These are phyloP conservation scores for Chaenogobius annularis DNA, from an alignment of 2,113 vertebrate species.

Conservation along the genomic window DNA sequence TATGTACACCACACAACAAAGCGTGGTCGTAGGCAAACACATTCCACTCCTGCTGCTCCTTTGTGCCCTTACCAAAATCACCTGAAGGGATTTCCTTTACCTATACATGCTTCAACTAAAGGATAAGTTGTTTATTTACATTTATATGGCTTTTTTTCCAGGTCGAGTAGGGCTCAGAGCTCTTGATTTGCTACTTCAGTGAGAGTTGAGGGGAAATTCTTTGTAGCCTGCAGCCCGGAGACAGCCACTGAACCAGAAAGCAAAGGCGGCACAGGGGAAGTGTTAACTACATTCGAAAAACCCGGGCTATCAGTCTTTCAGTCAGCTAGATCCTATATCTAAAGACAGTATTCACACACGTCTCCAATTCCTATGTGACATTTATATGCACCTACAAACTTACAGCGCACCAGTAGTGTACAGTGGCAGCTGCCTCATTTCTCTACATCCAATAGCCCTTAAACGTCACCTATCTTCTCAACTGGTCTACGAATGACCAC, in stretches of 20 bases:
- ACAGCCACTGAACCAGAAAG: constrained; percentile 50
- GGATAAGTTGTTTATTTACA: constrained; percentile 55
- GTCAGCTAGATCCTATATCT: constrained; percentile 14
- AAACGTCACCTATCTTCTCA: constrained; percentile 28
- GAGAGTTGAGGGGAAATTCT: constrained; percentile 39
- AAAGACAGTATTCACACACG: constrained; percentile 13
- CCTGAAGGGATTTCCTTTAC: constrained; percentile 57
- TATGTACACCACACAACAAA: constrained; percentile 56
- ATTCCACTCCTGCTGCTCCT: constrained; percentile 44
- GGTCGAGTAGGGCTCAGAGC: constrained; percentile 24
- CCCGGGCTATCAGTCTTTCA: constrained; percentile 28
- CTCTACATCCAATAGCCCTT: constrained; percentile 45
- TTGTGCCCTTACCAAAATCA: constrained; percentile 50
- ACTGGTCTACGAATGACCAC: constrained; percentile 32
- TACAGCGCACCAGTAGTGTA: constrained; percentile 11
- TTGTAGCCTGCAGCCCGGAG: constrained; percentile 37
- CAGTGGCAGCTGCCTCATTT: constrained; percentile 28
- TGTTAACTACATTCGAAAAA: constrained; percentile 37
- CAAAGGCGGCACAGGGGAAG: constrained; percentile 52
- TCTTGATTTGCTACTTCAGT: constrained; percentile 23
- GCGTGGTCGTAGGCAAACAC: constrained; percentile 50
- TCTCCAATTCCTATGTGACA: constrained; percentile 11
- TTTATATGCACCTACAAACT: constrained; percentile 15
- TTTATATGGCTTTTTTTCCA: constrained; percentile 38
- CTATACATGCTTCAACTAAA: constrained; percentile 26